Base-by-base conservation (phyloP, 2,888 invertebrate species). In the Vannuccia rotundouncinata region DNA sequence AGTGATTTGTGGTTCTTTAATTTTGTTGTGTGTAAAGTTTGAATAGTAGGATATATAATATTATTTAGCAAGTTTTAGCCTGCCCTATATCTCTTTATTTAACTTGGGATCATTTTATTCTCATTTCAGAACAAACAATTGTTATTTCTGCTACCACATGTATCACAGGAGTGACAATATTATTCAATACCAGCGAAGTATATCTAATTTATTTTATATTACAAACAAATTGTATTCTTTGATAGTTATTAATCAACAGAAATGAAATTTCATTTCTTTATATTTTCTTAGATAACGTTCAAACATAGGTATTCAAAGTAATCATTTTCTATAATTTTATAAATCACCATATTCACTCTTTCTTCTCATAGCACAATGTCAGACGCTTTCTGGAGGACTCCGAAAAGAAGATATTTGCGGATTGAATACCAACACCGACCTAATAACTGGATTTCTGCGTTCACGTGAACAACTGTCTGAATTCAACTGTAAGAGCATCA, bases 401-500 rank as follows among this genome's bases (percentile, higher is more conserved):
- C 29, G 2, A 2, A 25, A 1, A 1, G 22, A 59, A 28, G n/a
- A n/a, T 2, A 59, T 78, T 5, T 78, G 78, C 30, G 5, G 28
- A 17, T 1, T 29, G 25, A 10, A 59, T 1, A 2, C 5, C 13
- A 13, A 5, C 25, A 22, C 27, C 2, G 60, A 60, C n/a, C n/a
- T 78, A 17, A 60, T 60, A 22, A 59, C 60, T 10, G 78, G 78
- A 60, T 78, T 78, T 28, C 59, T 59, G 22, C 5, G 78, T 0
- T 27, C 59, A 0, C 59, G 66, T n/a, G 59, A 59, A 28, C 31
- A 78, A 27, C 59, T 22, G 13, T 60, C 60, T 1, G 78, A 78
- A 17, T 78, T 59, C 81, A 81, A 81, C 45, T 81, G 81, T 28
- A 81, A 81, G 59, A 77, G 59, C 22, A 76, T 81, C 2, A 31